Percentiles rank a stretch among this genome's conserved stretches.
Evolutionary conservation across 2,888 invertebrate genomes (phyloP).

Genomic region (Sesia apiformis): DNA sequence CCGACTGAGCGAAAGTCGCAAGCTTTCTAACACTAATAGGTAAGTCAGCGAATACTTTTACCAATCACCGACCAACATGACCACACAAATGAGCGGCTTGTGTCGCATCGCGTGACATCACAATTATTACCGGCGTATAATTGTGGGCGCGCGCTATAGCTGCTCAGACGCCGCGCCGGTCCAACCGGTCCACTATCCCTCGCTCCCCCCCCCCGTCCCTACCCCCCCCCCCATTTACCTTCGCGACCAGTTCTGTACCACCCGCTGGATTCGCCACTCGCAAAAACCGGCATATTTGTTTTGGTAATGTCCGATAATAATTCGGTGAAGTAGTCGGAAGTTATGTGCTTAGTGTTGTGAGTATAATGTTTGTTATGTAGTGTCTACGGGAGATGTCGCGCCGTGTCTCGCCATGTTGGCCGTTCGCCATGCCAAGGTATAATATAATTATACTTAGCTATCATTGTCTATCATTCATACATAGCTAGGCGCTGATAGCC

Average conservation of each 20-base stretch:
- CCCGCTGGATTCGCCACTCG: constrained; percentile 3
- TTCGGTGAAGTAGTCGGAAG: not conserved
- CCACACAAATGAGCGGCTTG: no score
- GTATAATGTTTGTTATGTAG: constrained; percentile 8
- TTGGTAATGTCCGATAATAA: constrained; percentile 8
- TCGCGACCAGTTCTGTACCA: constrained; percentile 2
- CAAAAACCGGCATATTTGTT: constrained; percentile 9
- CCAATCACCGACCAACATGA: no score
- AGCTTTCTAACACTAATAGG: no score
- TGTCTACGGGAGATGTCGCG: constrained; percentile 30
- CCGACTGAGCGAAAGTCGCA: no score
- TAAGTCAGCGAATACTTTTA: no score
- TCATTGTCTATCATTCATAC: no score
- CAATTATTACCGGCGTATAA: not conserved
- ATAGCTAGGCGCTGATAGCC: no score
- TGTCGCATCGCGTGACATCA: not conserved
- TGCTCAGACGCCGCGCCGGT: constrained; percentile 5
- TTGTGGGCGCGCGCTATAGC: constrained; percentile 3
- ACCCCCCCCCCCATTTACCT: not conserved
- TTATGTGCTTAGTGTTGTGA: not conserved
- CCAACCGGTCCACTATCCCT: constrained; percentile 6
- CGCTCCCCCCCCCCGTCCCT: constrained; percentile 2
- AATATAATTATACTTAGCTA: no score
- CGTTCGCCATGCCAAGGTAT: constrained; percentile 55
- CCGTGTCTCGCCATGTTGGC: constrained; percentile 36